phyloP scores from a whole-genome alignment of 1,140 invertebrate species.

The Lordiphosa stackelbergi region DNA sequence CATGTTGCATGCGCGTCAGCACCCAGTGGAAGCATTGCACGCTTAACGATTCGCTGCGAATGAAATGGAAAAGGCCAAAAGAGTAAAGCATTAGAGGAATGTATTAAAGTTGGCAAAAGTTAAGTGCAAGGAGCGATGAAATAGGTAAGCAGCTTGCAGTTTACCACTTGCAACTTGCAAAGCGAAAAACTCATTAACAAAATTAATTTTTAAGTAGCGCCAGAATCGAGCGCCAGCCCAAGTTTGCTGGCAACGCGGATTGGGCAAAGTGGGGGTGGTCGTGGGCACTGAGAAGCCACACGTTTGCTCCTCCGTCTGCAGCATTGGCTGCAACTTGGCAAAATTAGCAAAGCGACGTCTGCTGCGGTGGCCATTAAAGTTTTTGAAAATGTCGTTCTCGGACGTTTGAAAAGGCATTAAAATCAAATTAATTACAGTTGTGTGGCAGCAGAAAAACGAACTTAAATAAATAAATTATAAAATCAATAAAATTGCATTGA shows the following conservation, averaged over 20 bases:
- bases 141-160: slow-evolving; percentile 58
- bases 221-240: slow-evolving; percentile 57
- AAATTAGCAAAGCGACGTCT: slow-evolving; percentile 61
- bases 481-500: slow-evolving; percentile 61
- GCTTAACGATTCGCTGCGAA: slow-evolving; percentile 90
- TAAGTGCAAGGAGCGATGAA: slow-evolving; percentile 21
- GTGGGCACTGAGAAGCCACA: slow-evolving; percentile 49
- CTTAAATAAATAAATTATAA: slow-evolving; percentile 70
- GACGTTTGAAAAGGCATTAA: slow-evolving; percentile 71
- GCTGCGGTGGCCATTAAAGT: slow-evolving; percentile 60
- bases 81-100: slow-evolving; percentile 29
- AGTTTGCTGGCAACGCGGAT: slow-evolving; percentile 28
- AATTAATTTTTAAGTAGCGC: slow-evolving; percentile 75
- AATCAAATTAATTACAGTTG: slow-evolving; percentile 74
- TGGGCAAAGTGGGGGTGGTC: neutral
- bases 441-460: slow-evolving; percentile 38
- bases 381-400: slow-evolving; percentile 40
- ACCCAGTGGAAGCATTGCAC: slow-evolving; percentile 94
- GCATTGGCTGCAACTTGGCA: slow-evolving; percentile 56
- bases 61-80: slow-evolving; percentile 33
- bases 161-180: slow-evolving; percentile 28
- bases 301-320: slow-evolving; percentile 27
- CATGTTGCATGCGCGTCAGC: slow-evolving; percentile 93
- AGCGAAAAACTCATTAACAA: slow-evolving; percentile 72
- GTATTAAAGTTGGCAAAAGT: slow-evolving; percentile 44